Base-by-base conservation (phyloP, 2,888 invertebrate species). In the Tortricodes alternella region DNA sequence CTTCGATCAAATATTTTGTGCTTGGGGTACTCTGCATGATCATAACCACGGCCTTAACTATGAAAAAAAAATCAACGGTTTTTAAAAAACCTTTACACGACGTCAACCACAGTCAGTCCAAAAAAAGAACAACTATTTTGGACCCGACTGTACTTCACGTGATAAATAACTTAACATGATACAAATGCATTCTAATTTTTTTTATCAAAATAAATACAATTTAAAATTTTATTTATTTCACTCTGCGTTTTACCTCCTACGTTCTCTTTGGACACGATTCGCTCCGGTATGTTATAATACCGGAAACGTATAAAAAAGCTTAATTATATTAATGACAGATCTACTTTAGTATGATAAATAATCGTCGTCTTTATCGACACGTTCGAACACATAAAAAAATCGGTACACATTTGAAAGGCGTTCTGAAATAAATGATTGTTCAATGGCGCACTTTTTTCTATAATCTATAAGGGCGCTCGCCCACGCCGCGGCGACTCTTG, bases 191-290 rank as follows among this genome's bases (percentile, higher is more conserved):
- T 50, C 21, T 56, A 43, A 53, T 60, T 48, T 62, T 62, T 68
- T 67, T 63, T 68, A 71, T 48, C 49, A 61, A 67, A 61, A 66
- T 72, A 73, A 71, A 74, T 74, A 76, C 62, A 70, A 55, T 73
- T 71, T 70, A 61, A 64, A 66, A 66, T 65, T 70, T 27, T 61
- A 67, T 68, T 66, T 63, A 62, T 63, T 65, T 59, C 61, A 63
- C 62, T 60, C 53, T 63, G 64, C 68, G 67, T 76, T 67, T 73
- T 46, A 67, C 53, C 55, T 62, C 65, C 68, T 61, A 70, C 74
- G 75, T 68, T 78, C 71, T 87, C 89, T 89, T 89, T 89, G 88
- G 89, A 89, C 87, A 83, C 73, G 80, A 78, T 85, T 77, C 68
- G 67, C 68, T 78, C 6, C 81, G 82, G 86, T 80, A 84, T 67